These are phyloP conservation scores for Bufo gargarizans DNA, from an alignment of 2,113 vertebrate species.

Conservation along the genomic window DNA sequence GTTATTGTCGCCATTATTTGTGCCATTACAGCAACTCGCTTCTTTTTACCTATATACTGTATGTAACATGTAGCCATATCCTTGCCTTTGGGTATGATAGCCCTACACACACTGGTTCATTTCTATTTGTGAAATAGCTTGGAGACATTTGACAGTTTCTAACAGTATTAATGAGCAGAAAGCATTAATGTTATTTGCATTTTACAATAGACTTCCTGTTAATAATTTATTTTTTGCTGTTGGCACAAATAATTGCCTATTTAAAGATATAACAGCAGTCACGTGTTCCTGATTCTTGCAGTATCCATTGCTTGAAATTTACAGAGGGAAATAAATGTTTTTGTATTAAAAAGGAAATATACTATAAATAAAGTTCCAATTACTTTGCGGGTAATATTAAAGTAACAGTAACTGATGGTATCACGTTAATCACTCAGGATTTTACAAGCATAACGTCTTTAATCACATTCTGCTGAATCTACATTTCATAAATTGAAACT, in stretches of 20 bases:
- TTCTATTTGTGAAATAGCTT: not conserved
- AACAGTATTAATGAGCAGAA: not conserved
- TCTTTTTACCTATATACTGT: not conserved
- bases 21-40: too few species aligned
- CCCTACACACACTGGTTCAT: not conserved
- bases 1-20: too few species aligned
- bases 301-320: not conserved
- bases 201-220: not conserved
- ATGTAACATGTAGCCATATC: not conserved
- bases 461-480: conserved; percentile 28
- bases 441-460: conserved; percentile 3
- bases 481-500: conserved; percentile 33
- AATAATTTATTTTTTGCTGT: conserved; percentile 22
- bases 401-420: conserved; percentile 17
- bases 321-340: conserved; percentile 7
- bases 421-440: conserved; percentile 25
- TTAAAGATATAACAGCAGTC: not conserved
- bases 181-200: not conserved
- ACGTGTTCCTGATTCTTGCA: not conserved
- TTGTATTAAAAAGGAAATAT: conserved; percentile 5
- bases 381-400: conserved; percentile 25
- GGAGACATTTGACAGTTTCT: not conserved
- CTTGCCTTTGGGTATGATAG: not conserved
- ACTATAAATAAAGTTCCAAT: conserved; percentile 22
- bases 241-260: conserved; percentile 11